These are phyloP conservation scores for Myiozetetes cayanensis DNA, from an alignment of 2,113 vertebrate species.

Conservation along the genomic window DNA sequence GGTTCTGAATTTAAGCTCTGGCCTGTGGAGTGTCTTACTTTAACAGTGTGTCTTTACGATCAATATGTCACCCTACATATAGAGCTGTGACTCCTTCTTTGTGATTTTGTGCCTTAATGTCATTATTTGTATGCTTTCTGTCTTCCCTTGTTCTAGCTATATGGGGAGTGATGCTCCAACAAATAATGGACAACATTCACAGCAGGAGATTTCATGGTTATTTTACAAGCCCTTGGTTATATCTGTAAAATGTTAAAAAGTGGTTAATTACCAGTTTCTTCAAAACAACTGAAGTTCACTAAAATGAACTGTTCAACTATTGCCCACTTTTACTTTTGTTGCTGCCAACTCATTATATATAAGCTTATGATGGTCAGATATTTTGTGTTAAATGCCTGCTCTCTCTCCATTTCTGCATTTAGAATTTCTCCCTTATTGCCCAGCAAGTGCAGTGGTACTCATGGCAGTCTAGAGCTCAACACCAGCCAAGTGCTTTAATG, in stretches of 20 bases:
- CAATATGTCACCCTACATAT: neutral
- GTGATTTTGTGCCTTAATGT: neutral
- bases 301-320: neutral
- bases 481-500: neutral
- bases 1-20: neutral
- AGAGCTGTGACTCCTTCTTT: neutral
- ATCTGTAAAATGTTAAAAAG: neutral
- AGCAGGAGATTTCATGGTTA: neutral
- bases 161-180: neutral
- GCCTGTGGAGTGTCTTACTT: neutral
- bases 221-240: neutral
- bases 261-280: neutral
- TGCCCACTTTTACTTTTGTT: neutral
- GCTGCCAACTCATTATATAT: neutral
- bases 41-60: neutral
- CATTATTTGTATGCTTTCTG: neutral
- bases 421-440: neutral
- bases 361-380: neutral
- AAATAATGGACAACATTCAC: neutral
- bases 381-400: neutral
- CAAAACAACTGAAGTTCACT: neutral
- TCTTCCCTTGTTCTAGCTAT: neutral
- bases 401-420: neutral
- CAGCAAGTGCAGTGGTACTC: neutral
- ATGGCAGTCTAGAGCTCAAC: neutral